These are phyloP conservation scores for Mormyrus lacerda DNA, from an alignment of 2,113 vertebrate species.

Conservation along the genomic window DNA sequence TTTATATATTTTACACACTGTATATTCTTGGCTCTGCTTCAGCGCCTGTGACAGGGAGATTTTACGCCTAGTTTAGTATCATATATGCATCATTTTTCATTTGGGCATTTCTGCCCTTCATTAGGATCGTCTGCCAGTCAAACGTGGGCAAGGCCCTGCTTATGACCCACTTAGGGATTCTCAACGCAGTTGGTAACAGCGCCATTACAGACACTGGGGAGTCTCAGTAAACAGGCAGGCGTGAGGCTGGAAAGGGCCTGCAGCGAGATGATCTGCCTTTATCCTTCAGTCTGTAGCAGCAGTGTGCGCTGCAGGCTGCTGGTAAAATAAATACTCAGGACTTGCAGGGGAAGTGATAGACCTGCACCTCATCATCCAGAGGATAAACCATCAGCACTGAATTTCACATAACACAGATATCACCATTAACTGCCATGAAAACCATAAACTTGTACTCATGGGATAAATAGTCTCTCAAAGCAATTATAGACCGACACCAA, in stretches of 20 bases:
- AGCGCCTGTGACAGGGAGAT: not conserved
- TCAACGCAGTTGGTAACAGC: not conserved
- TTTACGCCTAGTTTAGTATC: not conserved
- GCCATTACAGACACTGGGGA: not conserved
- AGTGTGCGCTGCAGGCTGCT: not conserved
- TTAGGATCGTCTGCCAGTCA: not conserved
- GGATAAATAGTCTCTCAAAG: not conserved
- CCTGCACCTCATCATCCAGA: not conserved
- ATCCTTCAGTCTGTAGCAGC: not conserved
- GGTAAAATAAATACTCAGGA: not conserved
- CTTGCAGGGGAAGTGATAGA: not conserved
- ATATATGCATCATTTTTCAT: not conserved
- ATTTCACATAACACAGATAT: not conserved
- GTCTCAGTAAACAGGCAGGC: not conserved
- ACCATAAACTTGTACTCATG: not conserved
- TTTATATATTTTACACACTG: not conserved
- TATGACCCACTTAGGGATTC: constrained; percentile 1
- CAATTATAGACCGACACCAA: not conserved
- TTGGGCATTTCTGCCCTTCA: not conserved
- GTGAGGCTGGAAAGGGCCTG: not conserved
- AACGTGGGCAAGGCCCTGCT: not conserved
- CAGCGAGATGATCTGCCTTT: not conserved
- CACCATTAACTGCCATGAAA: not conserved
- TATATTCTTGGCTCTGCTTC: not conserved
- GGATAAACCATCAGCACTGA: not conserved